These are phyloP conservation scores for Pangasius sanitwongsei DNA, from an alignment of 2,797 vertebrate species.

Conservation along the genomic window DNA sequence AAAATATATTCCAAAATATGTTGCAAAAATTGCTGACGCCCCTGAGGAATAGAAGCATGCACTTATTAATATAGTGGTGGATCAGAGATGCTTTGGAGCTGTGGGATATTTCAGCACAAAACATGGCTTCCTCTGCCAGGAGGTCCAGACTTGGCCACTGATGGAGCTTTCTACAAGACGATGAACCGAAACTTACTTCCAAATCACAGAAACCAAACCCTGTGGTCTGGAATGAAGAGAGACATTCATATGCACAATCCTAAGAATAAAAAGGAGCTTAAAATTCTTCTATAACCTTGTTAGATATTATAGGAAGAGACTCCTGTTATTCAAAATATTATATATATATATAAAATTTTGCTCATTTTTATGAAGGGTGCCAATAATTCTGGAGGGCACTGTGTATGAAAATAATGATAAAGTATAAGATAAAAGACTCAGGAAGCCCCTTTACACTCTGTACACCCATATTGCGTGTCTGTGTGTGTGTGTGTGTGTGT, in stretches of 20 bases:
- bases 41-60: background rate
- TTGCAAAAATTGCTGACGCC: background rate
- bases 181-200: background rate
- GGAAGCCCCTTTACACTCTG: background rate
- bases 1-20: background rate
- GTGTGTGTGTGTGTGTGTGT: conserved; percentile 19
- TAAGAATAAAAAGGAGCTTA: too few species aligned
- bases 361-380: background rate
- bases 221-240: background rate
- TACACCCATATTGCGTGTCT: background rate
- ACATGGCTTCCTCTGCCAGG: background rate
- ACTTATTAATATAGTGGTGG: background rate
- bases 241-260: background rate
- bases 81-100: background rate
- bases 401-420: background rate
- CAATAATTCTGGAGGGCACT: background rate
- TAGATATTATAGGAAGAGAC: background rate
- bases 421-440: background rate
- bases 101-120: background rate
- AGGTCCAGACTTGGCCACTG: background rate
- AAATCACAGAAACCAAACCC: background rate
- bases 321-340: too few species aligned
- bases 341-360: background rate
- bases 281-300: too few species aligned
- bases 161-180: too few species aligned